These are phyloP conservation scores for Odobenus rosmarus DNA, from an alignment of 2,113 vertebrate species.

Conservation along the genomic window DNA sequence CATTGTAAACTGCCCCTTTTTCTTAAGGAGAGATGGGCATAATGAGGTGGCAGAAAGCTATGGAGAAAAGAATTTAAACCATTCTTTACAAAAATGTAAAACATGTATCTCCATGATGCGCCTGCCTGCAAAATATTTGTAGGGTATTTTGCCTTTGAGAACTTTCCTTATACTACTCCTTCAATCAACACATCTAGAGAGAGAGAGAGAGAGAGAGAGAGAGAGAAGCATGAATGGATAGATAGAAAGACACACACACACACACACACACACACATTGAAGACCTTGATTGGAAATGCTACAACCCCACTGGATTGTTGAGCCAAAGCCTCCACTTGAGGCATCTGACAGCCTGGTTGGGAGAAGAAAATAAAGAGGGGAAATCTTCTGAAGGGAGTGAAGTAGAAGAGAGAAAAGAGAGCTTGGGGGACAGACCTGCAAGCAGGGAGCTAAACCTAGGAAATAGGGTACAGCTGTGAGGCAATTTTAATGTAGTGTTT, in stretches of 20 bases:
- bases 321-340: neutral
- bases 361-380: neutral
- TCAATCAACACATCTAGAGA: neutral
- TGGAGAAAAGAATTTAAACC: neutral
- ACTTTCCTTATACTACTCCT: neutral
- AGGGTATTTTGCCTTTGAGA: neutral
- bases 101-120: neutral
- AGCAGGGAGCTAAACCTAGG: neutral
- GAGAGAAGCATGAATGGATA: neutral
- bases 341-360: neutral
- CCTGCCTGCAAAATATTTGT: neutral
- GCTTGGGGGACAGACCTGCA: rapidly evolving
- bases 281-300: neutral
- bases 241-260: neutral
- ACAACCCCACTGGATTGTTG: neutral
- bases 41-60: neutral
- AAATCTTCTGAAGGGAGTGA: neutral
- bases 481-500: neutral
- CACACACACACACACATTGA: neutral
- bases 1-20: rapidly evolving
- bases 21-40: neutral
- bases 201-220: neutral
- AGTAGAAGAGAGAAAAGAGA: neutral
- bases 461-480: neutral
- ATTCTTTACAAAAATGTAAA: neutral